Percentiles rank a stretch among this genome's conserved stretches.
These are phyloP conservation scores for Melanchra persicariae DNA, from an alignment of 2,888 invertebrate species.

Conservation along the genomic window DNA sequence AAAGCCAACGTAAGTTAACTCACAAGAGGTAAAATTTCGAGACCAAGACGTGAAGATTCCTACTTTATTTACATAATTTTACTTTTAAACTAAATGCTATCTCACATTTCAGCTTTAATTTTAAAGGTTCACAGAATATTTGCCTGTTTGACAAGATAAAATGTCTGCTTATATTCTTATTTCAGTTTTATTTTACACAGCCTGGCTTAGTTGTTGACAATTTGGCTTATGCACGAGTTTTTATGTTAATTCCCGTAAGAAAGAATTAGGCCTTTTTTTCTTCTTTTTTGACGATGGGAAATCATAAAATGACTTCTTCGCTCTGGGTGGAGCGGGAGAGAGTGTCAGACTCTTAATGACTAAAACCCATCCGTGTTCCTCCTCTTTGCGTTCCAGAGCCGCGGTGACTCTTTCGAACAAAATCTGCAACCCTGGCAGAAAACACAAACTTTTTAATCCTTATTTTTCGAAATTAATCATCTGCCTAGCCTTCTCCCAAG, in stretches of 20 bases:
- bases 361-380: too few species aligned
- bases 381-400: too few species aligned
- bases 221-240: neutral
- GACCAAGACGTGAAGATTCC: conserved; percentile 26
- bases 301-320: too few species aligned
- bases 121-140: conserved; percentile 41
- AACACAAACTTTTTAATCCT: too few species aligned
- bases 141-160: conserved; percentile 40
- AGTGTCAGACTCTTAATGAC: too few species aligned
- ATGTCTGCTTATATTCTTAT: conserved; percentile 23
- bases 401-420: too few species aligned
- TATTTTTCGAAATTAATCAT: too few species aligned
- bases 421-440: too few species aligned
- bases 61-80: conserved; percentile 55
- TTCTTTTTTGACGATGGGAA: too few species aligned
- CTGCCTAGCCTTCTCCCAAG: too few species aligned
- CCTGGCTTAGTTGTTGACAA: conserved; percentile 6
- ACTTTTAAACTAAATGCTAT: conserved; percentile 51
- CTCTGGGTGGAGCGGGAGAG: too few species aligned
- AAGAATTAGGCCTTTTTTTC: neutral
- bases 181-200: conserved; percentile 41
- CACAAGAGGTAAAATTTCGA: conserved; percentile 31
- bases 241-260: neutral
- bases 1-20: conserved; percentile 33
- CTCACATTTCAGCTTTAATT: conserved; percentile 51